phyloP scores from a whole-genome alignment of 2,888 invertebrate genomes.

The Drosophila koepferae region DNA sequence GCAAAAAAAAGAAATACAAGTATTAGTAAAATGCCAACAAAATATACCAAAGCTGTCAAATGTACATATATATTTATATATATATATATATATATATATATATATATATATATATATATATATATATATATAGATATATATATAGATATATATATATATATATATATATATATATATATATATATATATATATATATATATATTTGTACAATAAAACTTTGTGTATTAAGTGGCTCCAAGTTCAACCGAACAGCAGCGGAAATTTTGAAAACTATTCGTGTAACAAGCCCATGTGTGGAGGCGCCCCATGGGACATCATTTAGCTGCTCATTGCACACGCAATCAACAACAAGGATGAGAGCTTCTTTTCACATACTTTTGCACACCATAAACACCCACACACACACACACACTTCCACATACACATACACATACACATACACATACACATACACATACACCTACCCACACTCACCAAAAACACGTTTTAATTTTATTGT shows the following conservation, averaged over 20 bases:
- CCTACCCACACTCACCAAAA: conserved; percentile 18
- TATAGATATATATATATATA: conserved; percentile 1
- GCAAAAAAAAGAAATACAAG: conserved; percentile 40
- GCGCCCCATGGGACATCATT: conserved; percentile 22
- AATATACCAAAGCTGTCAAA: conserved; percentile 27
- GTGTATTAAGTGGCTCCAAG: conserved; percentile 45
- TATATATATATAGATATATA: conserved; percentile 13
- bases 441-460: conserved; percentile 16
- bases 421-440: too few relatives aligned
- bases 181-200: conserved; percentile 10
- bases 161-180: conserved; percentile 7
- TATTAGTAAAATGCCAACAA: conserved; percentile 27
- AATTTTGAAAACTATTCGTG: conserved; percentile 30
- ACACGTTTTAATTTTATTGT: conserved; percentile 36
- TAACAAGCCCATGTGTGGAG: conserved; percentile 15
- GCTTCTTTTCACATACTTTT: conserved; percentile 49
- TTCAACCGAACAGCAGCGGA: conserved; percentile 16
- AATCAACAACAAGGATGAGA: conserved; percentile 50
- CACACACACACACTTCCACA: conserved; percentile 13
- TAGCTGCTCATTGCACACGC: conserved; percentile 34
- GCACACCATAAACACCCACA: conserved; percentile 38
- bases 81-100: not conserved
- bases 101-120: conserved; percentile 1
- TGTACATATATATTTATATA: not conserved
- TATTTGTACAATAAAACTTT: conserved; percentile 31